Evolutionary conservation across 2,113 vertebrate species (phyloP).

Genomic region (Prinia subflava): DNA sequence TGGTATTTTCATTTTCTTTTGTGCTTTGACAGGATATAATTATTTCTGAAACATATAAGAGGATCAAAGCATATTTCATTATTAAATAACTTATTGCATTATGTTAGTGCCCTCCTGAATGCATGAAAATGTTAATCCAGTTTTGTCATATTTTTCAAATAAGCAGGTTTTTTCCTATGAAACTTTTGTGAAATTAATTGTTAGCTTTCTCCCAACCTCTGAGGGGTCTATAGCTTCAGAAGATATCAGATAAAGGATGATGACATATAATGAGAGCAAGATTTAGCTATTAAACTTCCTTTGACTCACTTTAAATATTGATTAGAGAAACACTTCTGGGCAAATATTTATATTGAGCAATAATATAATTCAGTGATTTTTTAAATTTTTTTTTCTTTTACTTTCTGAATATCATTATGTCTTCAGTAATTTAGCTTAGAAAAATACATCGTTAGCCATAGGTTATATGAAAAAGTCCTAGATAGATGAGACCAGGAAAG

Average conservation of each 20-base stretch:
- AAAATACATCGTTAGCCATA: background rate
- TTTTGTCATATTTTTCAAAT: slow-evolving; percentile 6
- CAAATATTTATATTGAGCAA: slow-evolving; percentile 63
- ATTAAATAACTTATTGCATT: slow-evolving; percentile 29
- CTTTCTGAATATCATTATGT: slow-evolving; percentile 26
- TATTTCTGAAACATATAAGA: slow-evolving; percentile 1
- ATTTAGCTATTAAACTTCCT: slow-evolving; percentile 59
- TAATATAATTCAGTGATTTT: slow-evolving; percentile 13
- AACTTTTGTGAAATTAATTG: slow-evolving; percentile 51
- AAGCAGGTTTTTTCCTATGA: slow-evolving; percentile 17
- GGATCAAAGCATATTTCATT: slow-evolving; percentile 35
- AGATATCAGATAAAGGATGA: slow-evolving; percentile 45
- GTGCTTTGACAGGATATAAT: slow-evolving; percentile 8
- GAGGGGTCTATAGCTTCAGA: slow-evolving; percentile 52
- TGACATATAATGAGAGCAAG: slow-evolving; percentile 56
- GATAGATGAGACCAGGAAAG: background rate
- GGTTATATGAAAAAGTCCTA: background rate
- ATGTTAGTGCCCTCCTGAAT: background rate
- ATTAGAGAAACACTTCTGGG: slow-evolving; percentile 63
- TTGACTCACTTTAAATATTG: slow-evolving; percentile 65
- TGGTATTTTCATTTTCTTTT: slow-evolving; percentile 22
- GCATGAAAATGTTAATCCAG: slow-evolving; percentile 19
- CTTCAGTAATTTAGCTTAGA: slow-evolving; percentile 9
- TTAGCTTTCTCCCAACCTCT: slow-evolving; percentile 53
- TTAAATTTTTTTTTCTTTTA: background rate